A percentile compares a stretch with the other conserved stretches of the same genome.
phyloP scores from a whole-genome alignment of 2,797 vertebrate species.

The Amblyopsis hoosieri region DNA sequence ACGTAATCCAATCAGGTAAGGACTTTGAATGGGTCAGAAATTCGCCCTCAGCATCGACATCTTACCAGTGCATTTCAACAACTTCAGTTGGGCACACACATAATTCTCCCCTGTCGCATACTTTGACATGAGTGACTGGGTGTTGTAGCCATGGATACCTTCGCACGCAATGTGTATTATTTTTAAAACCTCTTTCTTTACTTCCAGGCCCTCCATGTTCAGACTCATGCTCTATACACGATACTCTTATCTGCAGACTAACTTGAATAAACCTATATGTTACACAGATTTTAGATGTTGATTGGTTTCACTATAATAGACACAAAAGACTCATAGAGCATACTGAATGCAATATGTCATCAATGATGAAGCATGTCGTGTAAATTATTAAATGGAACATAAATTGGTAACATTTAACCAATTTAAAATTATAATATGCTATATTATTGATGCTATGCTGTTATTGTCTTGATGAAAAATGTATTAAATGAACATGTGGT shows the following conservation, averaged over 20 bases:
- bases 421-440: too few relatives aligned
- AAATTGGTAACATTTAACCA: too few relatives aligned
- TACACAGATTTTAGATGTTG: background rate
- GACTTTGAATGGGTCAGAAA: conserved; percentile 64
- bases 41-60: conserved; percentile 66
- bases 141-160: conserved; percentile 76
- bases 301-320: background rate
- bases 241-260: background rate
- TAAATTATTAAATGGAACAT: too few relatives aligned
- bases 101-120: conserved; percentile 68
- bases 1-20: conserved; percentile 64
- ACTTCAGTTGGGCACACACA: conserved; percentile 65
- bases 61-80: conserved; percentile 67
- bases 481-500: background rate
- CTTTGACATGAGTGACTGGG: conserved; percentile 66
- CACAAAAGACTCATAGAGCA: background rate
- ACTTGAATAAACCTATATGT: conserved; percentile 25
- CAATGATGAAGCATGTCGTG: background rate
- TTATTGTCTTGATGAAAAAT: background rate
- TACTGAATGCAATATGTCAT: background rate
- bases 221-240: conserved; percentile 36
- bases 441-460: background rate
- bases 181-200: conserved; percentile 45
- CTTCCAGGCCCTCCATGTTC: conserved; percentile 41
- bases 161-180: conserved; percentile 69